Percentiles rank a stretch among this genome's conserved stretches.
Evolutionary conservation across 37 sponge, comb jelly and placozoan genomes (phyloP).

Genomic region (Amphimedon queenslandica): DNA sequence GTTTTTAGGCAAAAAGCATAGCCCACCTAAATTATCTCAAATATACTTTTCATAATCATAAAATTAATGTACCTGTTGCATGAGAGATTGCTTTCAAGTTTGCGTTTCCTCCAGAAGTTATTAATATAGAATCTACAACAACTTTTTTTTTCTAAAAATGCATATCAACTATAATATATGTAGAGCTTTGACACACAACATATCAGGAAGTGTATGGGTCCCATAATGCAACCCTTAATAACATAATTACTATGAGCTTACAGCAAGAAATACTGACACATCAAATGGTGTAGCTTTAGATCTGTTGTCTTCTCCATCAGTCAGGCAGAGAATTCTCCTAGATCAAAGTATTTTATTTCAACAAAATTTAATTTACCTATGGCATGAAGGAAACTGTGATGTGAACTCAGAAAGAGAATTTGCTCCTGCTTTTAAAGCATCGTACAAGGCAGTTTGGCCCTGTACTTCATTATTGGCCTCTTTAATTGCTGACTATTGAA

Average conservation of each 20-base stretch:
- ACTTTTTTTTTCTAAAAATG: background rate
- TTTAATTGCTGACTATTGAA: too few relatives aligned
- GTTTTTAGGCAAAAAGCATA: conserved; percentile 7
- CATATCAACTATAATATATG: background rate
- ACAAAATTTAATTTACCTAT: too few relatives aligned
- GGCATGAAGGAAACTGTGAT: background rate
- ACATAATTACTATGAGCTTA: background rate
- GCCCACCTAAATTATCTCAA: conserved; percentile 4
- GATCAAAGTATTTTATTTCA: background rate
- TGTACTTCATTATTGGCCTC: too few relatives aligned
- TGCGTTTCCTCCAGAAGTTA: background rate
- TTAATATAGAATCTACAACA: conserved; percentile 13
- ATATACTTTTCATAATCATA: background rate
- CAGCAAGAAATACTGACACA: background rate
- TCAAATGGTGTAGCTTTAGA: background rate
- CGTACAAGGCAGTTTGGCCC: conserved; percentile 1
- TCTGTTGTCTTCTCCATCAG: conserved; percentile 13
- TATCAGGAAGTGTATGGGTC: too few relatives aligned
- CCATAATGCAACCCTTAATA: background rate
- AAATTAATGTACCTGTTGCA: conserved; percentile 8
- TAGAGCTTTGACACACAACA: too few relatives aligned
- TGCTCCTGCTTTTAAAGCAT: conserved; percentile 7
- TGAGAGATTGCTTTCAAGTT: conserved; percentile 11
- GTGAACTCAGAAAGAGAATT: background rate
- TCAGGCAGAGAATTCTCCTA: conserved; percentile 17